These are phyloP conservation scores for Xanthostigma xanthostigma DNA, from an alignment of 2,888 invertebrate species.

Conservation along the genomic window DNA sequence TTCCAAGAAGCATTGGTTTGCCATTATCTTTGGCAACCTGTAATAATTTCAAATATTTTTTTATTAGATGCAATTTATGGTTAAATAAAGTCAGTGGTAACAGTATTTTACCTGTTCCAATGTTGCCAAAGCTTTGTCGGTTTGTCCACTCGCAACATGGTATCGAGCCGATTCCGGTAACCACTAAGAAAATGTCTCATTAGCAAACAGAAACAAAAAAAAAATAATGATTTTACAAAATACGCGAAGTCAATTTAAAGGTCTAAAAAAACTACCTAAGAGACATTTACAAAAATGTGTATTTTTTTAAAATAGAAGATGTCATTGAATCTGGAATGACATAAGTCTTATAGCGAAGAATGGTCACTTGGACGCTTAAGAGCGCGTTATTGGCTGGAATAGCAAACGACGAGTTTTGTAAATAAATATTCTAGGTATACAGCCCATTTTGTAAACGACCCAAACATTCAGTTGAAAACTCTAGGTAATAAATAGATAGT, in stretches of 20 bases:
- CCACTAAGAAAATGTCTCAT: conserved; percentile 50
- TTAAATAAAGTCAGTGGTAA: not conserved
- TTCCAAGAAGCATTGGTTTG: conserved; percentile 73
- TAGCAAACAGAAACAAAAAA: conserved; percentile 1
- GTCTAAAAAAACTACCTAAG: not conserved
- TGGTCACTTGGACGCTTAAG: no score
- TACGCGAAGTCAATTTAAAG: not conserved
- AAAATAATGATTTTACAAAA: not conserved
- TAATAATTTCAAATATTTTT: conserved; percentile 9
- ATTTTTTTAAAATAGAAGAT: no score
- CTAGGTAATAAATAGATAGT: no score
- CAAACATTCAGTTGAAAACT: no score
- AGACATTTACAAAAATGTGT: not conserved
- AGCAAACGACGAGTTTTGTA: no score
- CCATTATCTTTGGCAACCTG: conserved; percentile 77
- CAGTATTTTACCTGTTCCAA: conserved; percentile 46
- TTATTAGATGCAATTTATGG: not conserved
- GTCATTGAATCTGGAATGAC: no score
- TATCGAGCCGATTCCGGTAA: conserved; percentile 85
- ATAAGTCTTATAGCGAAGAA: no score
- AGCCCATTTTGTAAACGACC: no score
- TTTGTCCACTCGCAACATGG: conserved; percentile 73
- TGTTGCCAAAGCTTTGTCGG: conserved; percentile 72
- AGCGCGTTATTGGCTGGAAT: no score
- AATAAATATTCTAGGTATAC: no score